These are phyloP conservation scores for Florisuga fusca DNA, from an alignment of 2,797 vertebrate genomes.

Conservation along the genomic window DNA sequence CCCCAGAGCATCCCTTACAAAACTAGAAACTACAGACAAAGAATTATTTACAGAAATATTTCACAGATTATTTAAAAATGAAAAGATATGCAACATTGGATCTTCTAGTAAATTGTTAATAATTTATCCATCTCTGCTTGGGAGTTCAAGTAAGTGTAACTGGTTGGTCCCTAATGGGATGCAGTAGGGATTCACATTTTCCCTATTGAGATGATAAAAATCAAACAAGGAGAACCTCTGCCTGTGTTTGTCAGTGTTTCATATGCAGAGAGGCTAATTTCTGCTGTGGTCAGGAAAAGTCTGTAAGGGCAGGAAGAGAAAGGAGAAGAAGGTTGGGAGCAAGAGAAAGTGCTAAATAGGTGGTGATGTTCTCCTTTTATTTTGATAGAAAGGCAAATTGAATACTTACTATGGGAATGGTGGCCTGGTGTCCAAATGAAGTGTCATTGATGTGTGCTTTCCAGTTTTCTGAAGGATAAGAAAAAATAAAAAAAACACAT, in stretches of 20 bases:
- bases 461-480: neutral
- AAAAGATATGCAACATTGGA: neutral
- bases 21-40: neutral
- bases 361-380: neutral
- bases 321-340: neutral
- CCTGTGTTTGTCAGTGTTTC: neutral
- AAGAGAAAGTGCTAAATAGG: neutral
- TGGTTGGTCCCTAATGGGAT: conserved; percentile 30
- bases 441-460: neutral
- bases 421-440: conserved; percentile 12
- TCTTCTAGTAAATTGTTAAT: conserved; percentile 16
- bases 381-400: conserved; percentile 58
- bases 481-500: neutral
- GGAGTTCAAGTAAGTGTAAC: conserved; percentile 26
- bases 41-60: conserved; percentile 6
- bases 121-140: conserved; percentile 7
- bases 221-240: neutral
- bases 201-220: conserved; percentile 8
- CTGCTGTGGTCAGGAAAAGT: neutral
- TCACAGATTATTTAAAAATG: neutral
- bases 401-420: conserved; percentile 22
- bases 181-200: neutral
- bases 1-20: neutral
- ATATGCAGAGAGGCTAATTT: neutral
- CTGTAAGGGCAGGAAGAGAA: neutral